Evolutionary conservation across 2,113 vertebrate species (phyloP).

Genomic region (Halichoeres trimaculatus): DNA sequence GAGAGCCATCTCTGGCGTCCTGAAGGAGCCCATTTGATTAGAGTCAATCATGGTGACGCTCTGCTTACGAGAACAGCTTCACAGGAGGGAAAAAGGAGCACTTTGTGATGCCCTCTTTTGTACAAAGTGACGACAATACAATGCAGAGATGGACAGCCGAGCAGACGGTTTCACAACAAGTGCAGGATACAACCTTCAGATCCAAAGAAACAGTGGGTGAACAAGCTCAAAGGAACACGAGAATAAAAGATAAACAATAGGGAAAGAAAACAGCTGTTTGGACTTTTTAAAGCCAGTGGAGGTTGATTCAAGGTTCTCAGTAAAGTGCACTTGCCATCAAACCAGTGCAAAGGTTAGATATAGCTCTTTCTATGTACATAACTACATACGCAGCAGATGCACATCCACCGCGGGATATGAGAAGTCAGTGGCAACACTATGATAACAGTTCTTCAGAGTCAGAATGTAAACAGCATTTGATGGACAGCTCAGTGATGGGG

Average conservation of each 20-base stretch:
- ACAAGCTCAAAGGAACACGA: slow-evolving; percentile 1
- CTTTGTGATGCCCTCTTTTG: slow-evolving; percentile 53
- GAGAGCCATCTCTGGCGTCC: slow-evolving; percentile 41
- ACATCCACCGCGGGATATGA: slow-evolving; percentile 16
- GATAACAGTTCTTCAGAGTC: slow-evolving; percentile 51
- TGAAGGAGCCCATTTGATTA: slow-evolving; percentile 70
- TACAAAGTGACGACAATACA: slow-evolving; percentile 47
- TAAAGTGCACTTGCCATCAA: slow-evolving; percentile 72
- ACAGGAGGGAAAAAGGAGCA: slow-evolving; percentile 46
- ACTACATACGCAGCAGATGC: slow-evolving; percentile 49
- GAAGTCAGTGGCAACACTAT: slow-evolving; percentile 15
- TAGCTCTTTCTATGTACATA: slow-evolving; percentile 51
- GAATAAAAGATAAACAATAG: not conserved
- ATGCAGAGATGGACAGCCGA: slow-evolving; percentile 31
- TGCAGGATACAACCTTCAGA: slow-evolving; percentile 22
- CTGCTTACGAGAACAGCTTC: slow-evolving; percentile 58
- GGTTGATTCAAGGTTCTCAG: slow-evolving; percentile 58
- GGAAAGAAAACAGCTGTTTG: slow-evolving; percentile 4
- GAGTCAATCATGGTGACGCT: slow-evolving; percentile 74
- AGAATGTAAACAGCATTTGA: slow-evolving; percentile 57
- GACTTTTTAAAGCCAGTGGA: slow-evolving; percentile 50
- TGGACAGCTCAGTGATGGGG: slow-evolving; percentile 47
- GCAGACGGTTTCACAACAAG: slow-evolving; percentile 21
- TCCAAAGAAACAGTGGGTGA: slow-evolving; percentile 5
- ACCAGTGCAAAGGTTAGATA: slow-evolving; percentile 67